Evolutionary conservation across 2,113 vertebrate species (phyloP).

Genomic region (Clarias gariepinus): DNA sequence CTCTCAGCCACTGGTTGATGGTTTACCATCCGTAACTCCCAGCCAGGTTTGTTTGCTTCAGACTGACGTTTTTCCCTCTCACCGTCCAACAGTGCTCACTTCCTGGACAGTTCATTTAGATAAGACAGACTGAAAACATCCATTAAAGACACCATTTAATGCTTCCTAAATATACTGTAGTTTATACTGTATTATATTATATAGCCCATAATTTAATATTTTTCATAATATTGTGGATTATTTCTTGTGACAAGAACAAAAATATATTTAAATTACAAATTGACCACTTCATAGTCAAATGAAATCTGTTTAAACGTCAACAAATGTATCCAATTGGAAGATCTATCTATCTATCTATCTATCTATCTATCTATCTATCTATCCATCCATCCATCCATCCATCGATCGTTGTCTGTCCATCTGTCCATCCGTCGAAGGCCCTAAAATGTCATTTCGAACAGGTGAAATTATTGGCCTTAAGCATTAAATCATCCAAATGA

Average conservation of each 20-base stretch:
- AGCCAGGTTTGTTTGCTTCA: neutral
- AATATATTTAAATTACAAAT: neutral
- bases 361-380: no score
- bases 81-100: neutral
- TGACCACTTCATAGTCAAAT: neutral
- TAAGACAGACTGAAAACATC: neutral
- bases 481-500: no score
- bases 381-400: no score
- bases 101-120: neutral
- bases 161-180: no score
- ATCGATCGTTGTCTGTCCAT: neutral
- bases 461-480: no score
- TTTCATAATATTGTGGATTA: neutral
- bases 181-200: neutral
- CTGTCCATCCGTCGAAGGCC: neutral
- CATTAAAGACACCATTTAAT: neutral
- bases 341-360: no score
- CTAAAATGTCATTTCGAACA: no score
- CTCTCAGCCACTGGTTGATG: constrained; percentile 21
- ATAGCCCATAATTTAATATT: neutral
- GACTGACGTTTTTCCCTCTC: neutral
- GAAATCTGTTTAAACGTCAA: no score
- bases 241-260: neutral
- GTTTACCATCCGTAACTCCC: neutral
- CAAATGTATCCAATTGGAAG: no score